These are phyloP conservation scores for Cossypha niveicapilla DNA, from an alignment of 2,797 vertebrate genomes.

Conservation along the genomic window DNA sequence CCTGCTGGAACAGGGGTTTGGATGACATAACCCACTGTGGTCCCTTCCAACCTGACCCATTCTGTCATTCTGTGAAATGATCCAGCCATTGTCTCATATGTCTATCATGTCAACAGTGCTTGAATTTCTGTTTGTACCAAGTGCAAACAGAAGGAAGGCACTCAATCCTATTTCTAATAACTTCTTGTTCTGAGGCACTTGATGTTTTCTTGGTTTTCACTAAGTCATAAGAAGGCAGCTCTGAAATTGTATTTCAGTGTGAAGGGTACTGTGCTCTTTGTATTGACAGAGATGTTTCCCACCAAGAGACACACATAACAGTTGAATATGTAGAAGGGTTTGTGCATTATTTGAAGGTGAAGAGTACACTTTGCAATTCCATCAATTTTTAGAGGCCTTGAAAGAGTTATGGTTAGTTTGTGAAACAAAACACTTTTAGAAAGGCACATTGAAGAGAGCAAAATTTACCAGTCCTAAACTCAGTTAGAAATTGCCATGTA, in stretches of 20 bases:
- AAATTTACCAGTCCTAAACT: not conserved
- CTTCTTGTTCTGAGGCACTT: not conserved
- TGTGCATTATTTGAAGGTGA: not conserved
- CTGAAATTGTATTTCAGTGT: not conserved
- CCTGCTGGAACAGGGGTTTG: not conserved
- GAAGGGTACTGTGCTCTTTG: not conserved
- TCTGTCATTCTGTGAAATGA: not conserved
- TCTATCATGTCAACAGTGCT: accelerated
- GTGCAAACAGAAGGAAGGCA: not conserved
- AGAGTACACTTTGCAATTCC: not conserved
- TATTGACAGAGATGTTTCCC: not conserved
- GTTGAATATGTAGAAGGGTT: not conserved
- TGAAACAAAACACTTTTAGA: not conserved
- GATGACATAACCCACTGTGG: not conserved
- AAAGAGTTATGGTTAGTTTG: not conserved
- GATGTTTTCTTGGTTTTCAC: not conserved
- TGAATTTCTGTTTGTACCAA: not conserved
- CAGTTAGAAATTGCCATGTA: not conserved
- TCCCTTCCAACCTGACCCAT: not conserved
- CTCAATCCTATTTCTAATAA: not conserved
- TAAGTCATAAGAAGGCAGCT: not conserved
- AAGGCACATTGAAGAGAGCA: not conserved
- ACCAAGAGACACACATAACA: not conserved
- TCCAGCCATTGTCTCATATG: not conserved
- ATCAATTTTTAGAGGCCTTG: not conserved